Percentiles rank a stretch among this genome's conserved stretches.
phyloP scores from a whole-genome alignment of 1,140 invertebrate genomes.

The Agrypnia vestita region DNA sequence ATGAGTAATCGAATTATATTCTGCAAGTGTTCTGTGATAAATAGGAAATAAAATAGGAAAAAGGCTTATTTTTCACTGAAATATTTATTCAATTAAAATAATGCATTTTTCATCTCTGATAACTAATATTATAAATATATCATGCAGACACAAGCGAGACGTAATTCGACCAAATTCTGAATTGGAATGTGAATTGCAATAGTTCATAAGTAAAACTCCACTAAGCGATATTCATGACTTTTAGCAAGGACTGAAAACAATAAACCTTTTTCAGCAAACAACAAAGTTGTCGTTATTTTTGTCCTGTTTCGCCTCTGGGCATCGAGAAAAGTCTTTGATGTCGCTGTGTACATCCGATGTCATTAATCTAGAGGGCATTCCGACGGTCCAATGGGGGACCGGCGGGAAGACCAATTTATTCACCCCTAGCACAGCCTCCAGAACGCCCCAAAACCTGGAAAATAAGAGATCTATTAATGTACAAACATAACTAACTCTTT shows the following conservation, averaged over 20 bases:
- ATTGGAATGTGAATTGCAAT: too few species aligned
- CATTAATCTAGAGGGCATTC: slow-evolving; percentile 42
- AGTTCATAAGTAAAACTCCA: too few species aligned
- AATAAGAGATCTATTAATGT: slow-evolving; percentile 22
- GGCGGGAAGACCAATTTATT: slow-evolving; percentile 33
- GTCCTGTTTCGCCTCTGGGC: slow-evolving; percentile 12
- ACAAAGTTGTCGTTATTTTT: slow-evolving; percentile 21
- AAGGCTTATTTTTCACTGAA: too few species aligned
- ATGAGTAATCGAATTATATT: too few species aligned
- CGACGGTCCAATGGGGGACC: slow-evolving; percentile 28
- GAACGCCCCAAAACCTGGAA: slow-evolving; percentile 9
- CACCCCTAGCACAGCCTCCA: slow-evolving; percentile 10
- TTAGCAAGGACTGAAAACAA: slow-evolving; percentile 2
- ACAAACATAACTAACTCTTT: not conserved
- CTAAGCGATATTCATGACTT: too few species aligned
- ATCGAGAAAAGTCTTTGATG: slow-evolving; percentile 34
- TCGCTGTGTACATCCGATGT: slow-evolving; percentile 36
- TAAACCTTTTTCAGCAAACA: slow-evolving; percentile 17
- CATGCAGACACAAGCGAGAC: too few species aligned
- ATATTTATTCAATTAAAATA: too few species aligned
- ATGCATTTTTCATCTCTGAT: too few species aligned
- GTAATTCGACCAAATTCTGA: too few species aligned
- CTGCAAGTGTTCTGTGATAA: too few species aligned
- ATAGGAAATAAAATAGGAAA: too few species aligned
- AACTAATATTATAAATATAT: too few species aligned